Conservation (phyloP, 2,888 invertebrate genomes). For the Drosophila ustulata region DNA sequence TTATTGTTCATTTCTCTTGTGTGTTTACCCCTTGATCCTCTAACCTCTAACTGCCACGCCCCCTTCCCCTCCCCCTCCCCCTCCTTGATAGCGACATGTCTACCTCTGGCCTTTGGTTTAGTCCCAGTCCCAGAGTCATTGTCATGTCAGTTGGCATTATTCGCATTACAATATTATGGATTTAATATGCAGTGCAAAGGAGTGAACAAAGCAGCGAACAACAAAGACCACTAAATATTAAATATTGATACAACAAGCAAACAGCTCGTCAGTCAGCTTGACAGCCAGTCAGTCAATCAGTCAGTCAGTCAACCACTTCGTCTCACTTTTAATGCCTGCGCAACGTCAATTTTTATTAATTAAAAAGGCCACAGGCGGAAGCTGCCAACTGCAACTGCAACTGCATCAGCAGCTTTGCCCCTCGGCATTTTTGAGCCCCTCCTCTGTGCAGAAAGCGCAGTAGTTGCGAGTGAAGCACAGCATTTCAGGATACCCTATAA, state of each 20-base stretch:
- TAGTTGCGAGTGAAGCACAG: neutral
- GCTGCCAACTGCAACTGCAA: constrained; percentile 5
- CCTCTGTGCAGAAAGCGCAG: neutral
- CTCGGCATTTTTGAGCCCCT: neutral
- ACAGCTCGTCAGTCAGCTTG: neutral
- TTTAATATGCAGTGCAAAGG: constrained; percentile 23
- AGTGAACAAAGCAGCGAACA: constrained; percentile 27
- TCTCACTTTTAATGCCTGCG: constrained; percentile 25
- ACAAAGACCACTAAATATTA: constrained; percentile 67
- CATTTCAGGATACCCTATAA: neutral
- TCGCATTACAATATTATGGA: constrained; percentile 36
- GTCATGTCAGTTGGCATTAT: constrained; percentile 55
- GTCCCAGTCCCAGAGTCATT: constrained; percentile 29
- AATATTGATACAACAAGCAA: constrained; percentile 59
- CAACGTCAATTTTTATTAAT: constrained; percentile 62
- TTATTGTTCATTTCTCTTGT: constrained; percentile 51
- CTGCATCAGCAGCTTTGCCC: neutral
- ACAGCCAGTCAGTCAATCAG: neutral
- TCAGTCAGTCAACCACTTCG: constrained; percentile 13
- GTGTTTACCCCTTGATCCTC: neutral
- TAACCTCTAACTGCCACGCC: neutral
- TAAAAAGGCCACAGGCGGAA: constrained; percentile 59
- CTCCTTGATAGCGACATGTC: neutral
- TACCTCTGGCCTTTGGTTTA: neutral
- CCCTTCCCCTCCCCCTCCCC: neutral